Percentiles rank a stretch among this genome's conserved stretches.
Conservation (phyloP, 2,888 invertebrate species). For the Stegana nigrithorax region DNA sequence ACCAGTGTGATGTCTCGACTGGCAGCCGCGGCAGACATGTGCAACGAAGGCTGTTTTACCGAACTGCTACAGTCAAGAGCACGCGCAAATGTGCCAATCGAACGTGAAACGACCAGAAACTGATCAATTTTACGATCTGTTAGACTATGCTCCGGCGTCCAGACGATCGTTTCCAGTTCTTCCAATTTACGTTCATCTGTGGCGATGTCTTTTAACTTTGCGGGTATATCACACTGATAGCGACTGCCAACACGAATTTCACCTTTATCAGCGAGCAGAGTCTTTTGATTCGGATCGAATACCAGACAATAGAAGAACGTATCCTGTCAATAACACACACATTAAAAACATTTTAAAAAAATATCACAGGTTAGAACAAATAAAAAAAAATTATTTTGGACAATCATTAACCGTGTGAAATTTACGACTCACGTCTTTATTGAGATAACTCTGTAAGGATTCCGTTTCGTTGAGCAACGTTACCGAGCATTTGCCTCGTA, state of each 20-base stretch:
- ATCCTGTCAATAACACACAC: conserved; percentile 76
- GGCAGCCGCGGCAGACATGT: conserved; percentile 99
- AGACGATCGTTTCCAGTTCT: conserved; percentile 91
- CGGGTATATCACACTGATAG: conserved; percentile 95
- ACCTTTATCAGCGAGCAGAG: conserved; percentile 97
- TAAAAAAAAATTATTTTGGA: no score
- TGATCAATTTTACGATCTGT: conserved; percentile 98
- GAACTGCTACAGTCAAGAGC: conserved; percentile 98
- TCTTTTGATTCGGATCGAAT: conserved; percentile 99
- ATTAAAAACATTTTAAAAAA: no score
- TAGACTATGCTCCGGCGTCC: conserved; percentile 92
- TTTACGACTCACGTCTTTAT: conserved; percentile 86
- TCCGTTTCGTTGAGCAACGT: conserved; percentile 99
- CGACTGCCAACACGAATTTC: conserved; percentile 92
- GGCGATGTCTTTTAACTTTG: conserved; percentile 82
- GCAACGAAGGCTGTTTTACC: conserved; percentile 97
- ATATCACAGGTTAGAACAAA: no score
- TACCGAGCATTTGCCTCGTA: conserved; percentile 99
- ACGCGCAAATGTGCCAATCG: conserved; percentile 98
- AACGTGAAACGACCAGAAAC: conserved; percentile 93
- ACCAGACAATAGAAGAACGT: conserved; percentile 99
- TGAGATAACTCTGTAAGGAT: conserved; percentile 94
- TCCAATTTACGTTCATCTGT: conserved; percentile 74
- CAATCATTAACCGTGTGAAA: no score
- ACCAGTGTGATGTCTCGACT: conserved; percentile 97